Base-by-base conservation (phyloP, 2,888 invertebrate species). In the Lepidochrysops patricia region DNA sequence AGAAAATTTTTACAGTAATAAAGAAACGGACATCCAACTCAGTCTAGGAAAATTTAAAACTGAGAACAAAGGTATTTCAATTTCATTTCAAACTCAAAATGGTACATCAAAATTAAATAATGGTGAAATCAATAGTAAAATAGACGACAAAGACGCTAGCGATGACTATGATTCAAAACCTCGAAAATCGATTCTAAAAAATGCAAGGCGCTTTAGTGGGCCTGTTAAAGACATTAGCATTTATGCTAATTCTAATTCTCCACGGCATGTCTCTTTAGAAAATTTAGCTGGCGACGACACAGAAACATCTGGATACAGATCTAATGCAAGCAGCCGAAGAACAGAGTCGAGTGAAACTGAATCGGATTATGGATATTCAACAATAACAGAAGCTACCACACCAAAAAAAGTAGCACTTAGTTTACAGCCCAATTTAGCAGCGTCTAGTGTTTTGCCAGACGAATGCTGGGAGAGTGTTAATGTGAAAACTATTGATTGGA, bases 281-380 rank as follows among this genome's bases (percentile, higher is more conserved):
- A 75, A 72, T 56, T 66, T 69, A 37, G 68, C 75, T 62, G 72
- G 77, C 15, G 89, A 86, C 60, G 89, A 88, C 61, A 86, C 89
- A 13, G 89, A 89, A 69, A 89, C 87, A 34, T 91, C 91, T 1
- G 92, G 91, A 0, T 92, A 92, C 65, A 82, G 89, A 68, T 90
- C 91, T 0, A 87, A 80, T 64, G 79, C 83, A 6, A 84, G 88
- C 64, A 83, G 85, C 67, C 79, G 84, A 15, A 81, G 82, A 58
- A 79, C 80, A 62, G 86, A 86, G 69, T 80, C 75, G 1, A 89
- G 87, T 73, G 90, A 89, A 68, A 84, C 83, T n/a, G 91, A 91
- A 68, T 92, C 91, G 15, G 92, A 92, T 67, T 91, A 91, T 68
- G 91, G 90, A 23, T 93, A 93, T 72, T 87, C 91, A 0, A 92